A percentile compares a stretch with the other conserved stretches of the same genome.
These are phyloP conservation scores for Hypocryptadius cinnamomeus DNA, from an alignment of 2,113 vertebrate genomes.

Conservation along the genomic window DNA sequence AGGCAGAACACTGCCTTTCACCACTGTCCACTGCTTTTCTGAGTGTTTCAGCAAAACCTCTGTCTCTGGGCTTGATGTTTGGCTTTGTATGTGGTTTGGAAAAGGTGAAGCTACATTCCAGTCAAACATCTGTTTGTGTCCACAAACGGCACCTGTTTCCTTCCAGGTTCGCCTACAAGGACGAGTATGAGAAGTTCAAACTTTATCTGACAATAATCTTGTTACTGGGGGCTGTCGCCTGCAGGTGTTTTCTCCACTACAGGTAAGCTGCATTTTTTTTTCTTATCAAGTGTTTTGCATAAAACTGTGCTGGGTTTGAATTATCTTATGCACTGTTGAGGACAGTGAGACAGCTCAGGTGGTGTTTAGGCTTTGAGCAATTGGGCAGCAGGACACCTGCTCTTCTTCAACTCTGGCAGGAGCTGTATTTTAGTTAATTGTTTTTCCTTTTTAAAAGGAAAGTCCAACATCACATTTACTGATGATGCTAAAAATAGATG, in stretches of 20 bases:
- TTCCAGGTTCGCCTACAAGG: constrained; percentile 95
- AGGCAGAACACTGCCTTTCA: neutral
- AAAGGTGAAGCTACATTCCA: neutral
- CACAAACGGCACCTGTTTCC: neutral
- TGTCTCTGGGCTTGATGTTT: neutral
- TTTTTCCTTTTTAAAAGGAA: neutral
- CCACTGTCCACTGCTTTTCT: fast-evolving
- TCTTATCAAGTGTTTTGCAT: neutral
- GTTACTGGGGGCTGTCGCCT: constrained; percentile 87
- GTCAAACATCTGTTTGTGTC: neutral
- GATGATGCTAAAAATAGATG: neutral
- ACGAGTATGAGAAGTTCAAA: constrained; percentile 98
- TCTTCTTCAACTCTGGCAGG: neutral
- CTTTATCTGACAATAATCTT: constrained; percentile 96
- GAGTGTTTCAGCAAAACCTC: neutral
- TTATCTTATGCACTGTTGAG: neutral
- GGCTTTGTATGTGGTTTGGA: neutral
- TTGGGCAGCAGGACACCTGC: neutral
- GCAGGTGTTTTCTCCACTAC: constrained; percentile 90
- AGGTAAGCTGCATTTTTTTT: constrained; percentile 70
- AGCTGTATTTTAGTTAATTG: neutral
- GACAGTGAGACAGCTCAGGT: neutral
- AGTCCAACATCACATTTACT: neutral
- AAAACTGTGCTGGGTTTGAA: neutral
- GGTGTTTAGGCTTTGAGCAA: neutral